A percentile compares a stretch with the other conserved stretches of the same genome.
Evolutionary conservation across 2,797 vertebrate species (phyloP).

Genomic region (Telmatherina bonti): DNA sequence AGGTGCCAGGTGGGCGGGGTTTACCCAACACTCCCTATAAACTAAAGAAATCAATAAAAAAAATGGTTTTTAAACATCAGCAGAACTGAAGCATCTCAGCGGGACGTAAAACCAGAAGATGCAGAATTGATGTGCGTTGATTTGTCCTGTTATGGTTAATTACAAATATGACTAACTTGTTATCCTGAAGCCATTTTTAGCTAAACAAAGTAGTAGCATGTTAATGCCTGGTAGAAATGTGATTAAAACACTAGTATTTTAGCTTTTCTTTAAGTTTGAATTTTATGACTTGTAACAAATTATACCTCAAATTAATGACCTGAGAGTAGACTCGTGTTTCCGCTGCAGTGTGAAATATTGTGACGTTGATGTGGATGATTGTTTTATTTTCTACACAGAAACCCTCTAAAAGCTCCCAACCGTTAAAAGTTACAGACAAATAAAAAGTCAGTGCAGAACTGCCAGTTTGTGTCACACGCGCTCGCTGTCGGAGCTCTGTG

Average conservation of each 20-base stretch:
- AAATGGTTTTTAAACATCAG: background rate
- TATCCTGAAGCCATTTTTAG: conserved; percentile 18
- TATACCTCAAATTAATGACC: conserved; percentile 23
- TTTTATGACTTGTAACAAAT: conserved; percentile 24
- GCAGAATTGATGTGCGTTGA: background rate
- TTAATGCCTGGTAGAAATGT: conserved; percentile 31
- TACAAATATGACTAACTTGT: conserved; percentile 10
- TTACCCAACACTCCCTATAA: conserved; percentile 25
- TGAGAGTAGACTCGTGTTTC: conserved; percentile 6
- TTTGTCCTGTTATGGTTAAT: background rate
- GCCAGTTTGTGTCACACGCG: conserved; percentile 8
- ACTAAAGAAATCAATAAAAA: background rate
- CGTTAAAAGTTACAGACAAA: background rate
- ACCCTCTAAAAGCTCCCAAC: background rate
- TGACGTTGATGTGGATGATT: conserved; percentile 2
- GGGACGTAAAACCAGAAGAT: background rate
- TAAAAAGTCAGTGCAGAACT: conserved; percentile 4
- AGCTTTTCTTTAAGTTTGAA: conserved; percentile 1
- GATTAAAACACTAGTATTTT: conserved; percentile 21
- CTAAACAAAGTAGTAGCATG: conserved; percentile 13
- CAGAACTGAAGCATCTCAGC: background rate
- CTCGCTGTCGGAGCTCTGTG: conserved; percentile 27
- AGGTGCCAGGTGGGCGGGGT: background rate
- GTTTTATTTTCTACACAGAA: conserved; percentile 1
- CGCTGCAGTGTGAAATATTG: conserved; percentile 17